Conservation (phyloP, 1,140 invertebrate genomes). For the Mamestra configurata region DNA sequence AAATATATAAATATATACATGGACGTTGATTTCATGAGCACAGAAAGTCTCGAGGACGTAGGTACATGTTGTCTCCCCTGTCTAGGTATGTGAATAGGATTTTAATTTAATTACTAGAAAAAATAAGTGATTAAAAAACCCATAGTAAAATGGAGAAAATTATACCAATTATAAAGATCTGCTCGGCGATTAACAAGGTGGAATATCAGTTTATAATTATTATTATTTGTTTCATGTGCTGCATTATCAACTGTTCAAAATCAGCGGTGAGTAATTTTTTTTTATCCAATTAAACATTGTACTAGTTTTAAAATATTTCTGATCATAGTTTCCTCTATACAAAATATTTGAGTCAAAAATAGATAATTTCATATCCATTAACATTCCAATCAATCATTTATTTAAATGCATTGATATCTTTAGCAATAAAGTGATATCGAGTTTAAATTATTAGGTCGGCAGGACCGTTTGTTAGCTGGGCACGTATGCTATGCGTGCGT, state of each 20-base stretch:
- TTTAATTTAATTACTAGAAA: slow-evolving; percentile 25
- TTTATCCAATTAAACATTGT: not conserved
- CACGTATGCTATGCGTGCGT: slow-evolving; percentile 79
- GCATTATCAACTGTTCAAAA: slow-evolving; percentile 58
- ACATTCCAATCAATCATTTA: slow-evolving; percentile 51
- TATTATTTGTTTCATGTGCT: slow-evolving; percentile 82
- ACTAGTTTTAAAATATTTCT: slow-evolving; percentile 2
- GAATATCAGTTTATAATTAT: not conserved
- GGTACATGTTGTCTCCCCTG: slow-evolving; percentile 83
- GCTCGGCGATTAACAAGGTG: not conserved
- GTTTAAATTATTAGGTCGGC: slow-evolving; percentile 80
- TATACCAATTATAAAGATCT: not conserved
- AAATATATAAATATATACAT: slow-evolving; percentile 69
- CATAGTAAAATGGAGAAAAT: not conserved
- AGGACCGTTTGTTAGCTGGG: slow-evolving; percentile 76
- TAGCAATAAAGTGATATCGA: slow-evolving; percentile 71
- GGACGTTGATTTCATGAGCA: slow-evolving; percentile 74
- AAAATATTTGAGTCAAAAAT: not conserved
- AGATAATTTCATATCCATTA: not conserved
- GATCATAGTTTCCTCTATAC: not conserved
- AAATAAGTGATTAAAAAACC: not conserved
- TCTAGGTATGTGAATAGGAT: slow-evolving; percentile 67
- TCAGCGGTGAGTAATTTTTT: slow-evolving; percentile 78
- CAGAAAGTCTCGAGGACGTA: slow-evolving; percentile 78
- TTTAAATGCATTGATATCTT: slow-evolving; percentile 62